phyloP scores from a whole-genome alignment of 1,140 invertebrate species.

The Dreissena rostriformis region DNA sequence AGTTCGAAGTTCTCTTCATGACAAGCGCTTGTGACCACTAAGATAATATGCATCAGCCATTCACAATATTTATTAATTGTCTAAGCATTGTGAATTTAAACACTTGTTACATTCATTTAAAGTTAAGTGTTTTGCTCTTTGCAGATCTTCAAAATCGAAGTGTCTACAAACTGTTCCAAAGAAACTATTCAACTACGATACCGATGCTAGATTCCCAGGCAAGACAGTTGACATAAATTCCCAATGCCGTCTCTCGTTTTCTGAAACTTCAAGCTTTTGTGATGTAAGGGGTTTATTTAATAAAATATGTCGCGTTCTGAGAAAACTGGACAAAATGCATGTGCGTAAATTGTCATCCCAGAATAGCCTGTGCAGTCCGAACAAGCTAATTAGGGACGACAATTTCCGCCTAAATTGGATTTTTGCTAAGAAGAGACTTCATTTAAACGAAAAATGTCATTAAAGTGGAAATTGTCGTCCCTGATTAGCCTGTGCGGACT shows the following conservation, averaged over 20 bases:
- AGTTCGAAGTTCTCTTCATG: not conserved
- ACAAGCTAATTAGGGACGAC: no score
- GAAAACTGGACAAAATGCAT: no score
- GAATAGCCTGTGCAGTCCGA: no score
- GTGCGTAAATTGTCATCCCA: no score
- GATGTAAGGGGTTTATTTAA: not conserved
- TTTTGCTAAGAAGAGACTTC: no score
- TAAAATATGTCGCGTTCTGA: no score
- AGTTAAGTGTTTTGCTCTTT: not conserved
- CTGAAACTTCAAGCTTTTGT: constrained; percentile 22
- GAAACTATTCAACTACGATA: constrained; percentile 6
- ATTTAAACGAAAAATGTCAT: no score
- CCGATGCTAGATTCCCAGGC: constrained; percentile 10
- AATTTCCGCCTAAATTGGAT: no score
- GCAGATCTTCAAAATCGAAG: constrained; percentile 30
- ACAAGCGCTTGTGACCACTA: not conserved
- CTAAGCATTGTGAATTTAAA: not conserved
- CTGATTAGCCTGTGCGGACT: no score
- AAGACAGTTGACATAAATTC: constrained; percentile 20
- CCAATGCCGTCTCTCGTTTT: constrained; percentile 38
- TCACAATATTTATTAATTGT: not conserved
- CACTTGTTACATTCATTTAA: not conserved
- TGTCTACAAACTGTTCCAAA: constrained; percentile 34
- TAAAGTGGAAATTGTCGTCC: no score
- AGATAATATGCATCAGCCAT: not conserved